These are phyloP conservation scores for Calliphora vicina DNA, from an alignment of 1,140 invertebrate species.

Conservation along the genomic window DNA sequence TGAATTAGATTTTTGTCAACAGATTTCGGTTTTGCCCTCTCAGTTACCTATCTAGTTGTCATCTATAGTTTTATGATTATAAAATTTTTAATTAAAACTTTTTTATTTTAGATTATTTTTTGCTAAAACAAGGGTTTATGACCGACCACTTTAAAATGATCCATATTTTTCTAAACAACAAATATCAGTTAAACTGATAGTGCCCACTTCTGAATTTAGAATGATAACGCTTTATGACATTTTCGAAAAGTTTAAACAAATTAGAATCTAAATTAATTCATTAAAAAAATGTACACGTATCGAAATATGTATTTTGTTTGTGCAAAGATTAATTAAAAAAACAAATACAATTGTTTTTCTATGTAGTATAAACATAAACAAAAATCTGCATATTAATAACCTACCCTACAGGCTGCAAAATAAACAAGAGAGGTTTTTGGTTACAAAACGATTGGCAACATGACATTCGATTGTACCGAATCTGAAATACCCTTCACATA, in stretches of 20 bases:
- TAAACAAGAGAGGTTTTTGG: too few species aligned
- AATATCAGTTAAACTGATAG: background rate
- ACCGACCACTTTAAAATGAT: background rate
- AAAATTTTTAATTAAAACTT: background rate
- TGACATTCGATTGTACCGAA: too few species aligned
- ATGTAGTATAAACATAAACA: background rate
- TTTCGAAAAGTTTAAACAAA: slow-evolving; percentile 20
- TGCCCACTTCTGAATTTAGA: background rate
- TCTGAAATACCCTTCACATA: too few species aligned
- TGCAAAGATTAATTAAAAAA: background rate
- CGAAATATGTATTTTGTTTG: background rate
- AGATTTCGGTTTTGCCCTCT: too few species aligned
- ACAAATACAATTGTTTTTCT: background rate
- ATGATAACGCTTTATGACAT: slow-evolving; percentile 2
- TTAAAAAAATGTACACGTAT: slow-evolving; percentile 29
- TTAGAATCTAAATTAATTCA: slow-evolving; percentile 25
- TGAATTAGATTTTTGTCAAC: too few species aligned
- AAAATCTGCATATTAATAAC: background rate
- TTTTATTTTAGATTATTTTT: background rate
- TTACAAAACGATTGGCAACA: too few species aligned
- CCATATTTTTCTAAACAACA: background rate
- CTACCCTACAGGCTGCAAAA: background rate
- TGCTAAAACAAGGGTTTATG: background rate
- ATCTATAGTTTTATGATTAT: too few species aligned
- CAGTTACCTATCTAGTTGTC: too few species aligned